Conservation (phyloP, 2,888 invertebrate genomes). For the Eurytoma adleriae region DNA sequence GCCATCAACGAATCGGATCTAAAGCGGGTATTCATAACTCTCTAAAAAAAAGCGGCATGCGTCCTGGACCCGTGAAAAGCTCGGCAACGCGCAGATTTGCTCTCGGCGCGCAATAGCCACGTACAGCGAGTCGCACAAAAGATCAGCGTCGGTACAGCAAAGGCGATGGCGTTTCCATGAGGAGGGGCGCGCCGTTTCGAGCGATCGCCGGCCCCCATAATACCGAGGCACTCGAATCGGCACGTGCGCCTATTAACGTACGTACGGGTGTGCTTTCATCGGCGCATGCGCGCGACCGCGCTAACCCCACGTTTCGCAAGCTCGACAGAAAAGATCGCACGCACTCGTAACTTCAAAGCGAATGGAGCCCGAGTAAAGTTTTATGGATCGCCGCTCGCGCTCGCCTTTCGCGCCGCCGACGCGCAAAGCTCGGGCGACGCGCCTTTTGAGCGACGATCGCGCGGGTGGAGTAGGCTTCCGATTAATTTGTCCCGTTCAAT, state of each 20-base stretch:
- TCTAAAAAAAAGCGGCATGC: background rate
- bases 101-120: background rate
- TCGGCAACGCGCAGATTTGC: background rate
- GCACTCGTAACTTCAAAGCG: background rate
- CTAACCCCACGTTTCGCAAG: background rate
- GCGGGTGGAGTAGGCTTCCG: no score
- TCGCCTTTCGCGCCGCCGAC: background rate
- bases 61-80: background rate
- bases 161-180: background rate
- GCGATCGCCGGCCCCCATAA: background rate
- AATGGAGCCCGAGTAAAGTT: constrained; percentile 30
- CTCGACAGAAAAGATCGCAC: constrained; percentile 25
- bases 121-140: background rate
- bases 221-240: background rate
- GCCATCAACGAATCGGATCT: no score
- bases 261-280: constrained; percentile 25
- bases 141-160: background rate
- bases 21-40: no score
- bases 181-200: background rate
- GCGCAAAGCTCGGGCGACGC: background rate
- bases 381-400: constrained; percentile 30
- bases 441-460: no score
- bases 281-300: background rate
- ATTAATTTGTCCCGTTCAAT: no score
- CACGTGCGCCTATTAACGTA: constrained; percentile 29